Conservation (phyloP, 1,140 invertebrate species). For the Argopecten irradians region DNA sequence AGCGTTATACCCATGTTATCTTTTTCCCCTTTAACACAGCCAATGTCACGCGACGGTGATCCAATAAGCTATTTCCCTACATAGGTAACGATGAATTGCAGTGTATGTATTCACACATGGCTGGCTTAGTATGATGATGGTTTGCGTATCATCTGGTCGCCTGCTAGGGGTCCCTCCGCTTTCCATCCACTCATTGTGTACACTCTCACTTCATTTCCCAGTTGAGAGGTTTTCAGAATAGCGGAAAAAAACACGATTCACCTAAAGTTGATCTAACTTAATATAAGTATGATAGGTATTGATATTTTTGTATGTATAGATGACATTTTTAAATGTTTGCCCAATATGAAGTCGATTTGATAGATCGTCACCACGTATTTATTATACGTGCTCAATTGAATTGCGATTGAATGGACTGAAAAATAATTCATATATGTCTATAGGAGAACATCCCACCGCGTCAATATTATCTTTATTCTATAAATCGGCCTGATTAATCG, state of each 20-base stretch:
- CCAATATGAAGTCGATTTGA: slow-evolving; percentile 21
- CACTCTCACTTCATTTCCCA: slow-evolving; percentile 13
- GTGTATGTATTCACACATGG: slow-evolving; percentile 9
- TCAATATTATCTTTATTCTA: slow-evolving; percentile 13
- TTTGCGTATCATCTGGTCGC: background rate
- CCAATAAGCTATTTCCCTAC: background rate
- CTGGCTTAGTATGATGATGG: background rate
- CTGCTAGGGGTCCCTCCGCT: background rate
- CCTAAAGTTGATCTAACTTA: background rate
- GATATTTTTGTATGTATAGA: slow-evolving; percentile 3
- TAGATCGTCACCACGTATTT: background rate
- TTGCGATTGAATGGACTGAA: background rate
- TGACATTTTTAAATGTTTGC: slow-evolving; percentile 8
- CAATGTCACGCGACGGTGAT: background rate
- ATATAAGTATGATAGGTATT: background rate
- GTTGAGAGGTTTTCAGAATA: slow-evolving; percentile 6
- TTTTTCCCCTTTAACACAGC: background rate
- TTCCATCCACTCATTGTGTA: background rate
- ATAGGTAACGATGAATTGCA: background rate
- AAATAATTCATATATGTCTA: background rate
- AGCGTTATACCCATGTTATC: background rate
- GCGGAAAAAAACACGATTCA: background rate
- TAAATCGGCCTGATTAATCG: slow-evolving; percentile 7
- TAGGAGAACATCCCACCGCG: background rate
- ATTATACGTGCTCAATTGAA: slow-evolving; percentile 11